These are phyloP conservation scores for Saccostrea glomerata DNA, from an alignment of 1,140 invertebrate species.

Conservation along the genomic window DNA sequence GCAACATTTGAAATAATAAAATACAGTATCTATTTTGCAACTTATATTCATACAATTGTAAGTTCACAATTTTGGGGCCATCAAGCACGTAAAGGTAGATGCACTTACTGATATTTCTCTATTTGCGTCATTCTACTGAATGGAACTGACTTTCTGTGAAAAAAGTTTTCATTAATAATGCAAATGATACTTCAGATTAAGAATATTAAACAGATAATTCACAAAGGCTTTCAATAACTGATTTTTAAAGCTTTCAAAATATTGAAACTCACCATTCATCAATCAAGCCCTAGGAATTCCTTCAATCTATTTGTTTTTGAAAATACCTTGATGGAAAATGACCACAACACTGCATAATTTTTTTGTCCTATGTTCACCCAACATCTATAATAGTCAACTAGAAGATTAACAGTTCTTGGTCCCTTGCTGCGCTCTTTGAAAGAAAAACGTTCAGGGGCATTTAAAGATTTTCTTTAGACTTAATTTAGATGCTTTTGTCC, in stretches of 20 bases:
- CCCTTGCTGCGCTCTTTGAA: slow-evolving; percentile 34
- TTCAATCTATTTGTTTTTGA: neutral
- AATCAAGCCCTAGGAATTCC: neutral
- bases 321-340: neutral
- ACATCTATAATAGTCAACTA: slow-evolving; percentile 12
- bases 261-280: slow-evolving; percentile 31
- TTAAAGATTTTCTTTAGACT: slow-evolving; percentile 35
- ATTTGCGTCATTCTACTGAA: neutral
- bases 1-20: too few relatives aligned
- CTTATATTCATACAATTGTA: too few relatives aligned
- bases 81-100: too few relatives aligned
- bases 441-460: slow-evolving; percentile 33
- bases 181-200: neutral
- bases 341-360: slow-evolving; percentile 9
- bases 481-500: slow-evolving; percentile 31
- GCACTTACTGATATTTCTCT: neutral
- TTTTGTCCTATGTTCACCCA: slow-evolving; percentile 26
- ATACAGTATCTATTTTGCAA: too few relatives aligned
- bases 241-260: slow-evolving; percentile 22
- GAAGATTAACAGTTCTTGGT: neutral
- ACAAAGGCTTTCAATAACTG: neutral
- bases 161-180: neutral
- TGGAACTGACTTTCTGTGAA: neutral
- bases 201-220: slow-evolving; percentile 15
- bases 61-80: too few relatives aligned